These are phyloP conservation scores for Pelosia muscerda DNA, from an alignment of 2,888 invertebrate species.

Conservation along the genomic window DNA sequence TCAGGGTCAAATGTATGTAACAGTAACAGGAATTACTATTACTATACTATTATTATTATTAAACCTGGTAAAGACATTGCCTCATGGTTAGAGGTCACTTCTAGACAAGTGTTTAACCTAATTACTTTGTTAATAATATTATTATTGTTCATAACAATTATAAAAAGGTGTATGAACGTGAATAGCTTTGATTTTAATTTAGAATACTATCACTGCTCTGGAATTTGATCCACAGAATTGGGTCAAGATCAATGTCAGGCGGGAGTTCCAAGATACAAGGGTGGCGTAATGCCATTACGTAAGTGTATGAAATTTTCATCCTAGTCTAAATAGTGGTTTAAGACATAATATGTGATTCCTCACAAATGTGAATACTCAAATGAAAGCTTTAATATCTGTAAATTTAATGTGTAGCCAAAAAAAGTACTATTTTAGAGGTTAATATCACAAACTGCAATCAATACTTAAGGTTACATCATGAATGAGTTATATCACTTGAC, in stretches of 20 bases:
- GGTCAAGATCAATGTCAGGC: slow-evolving; percentile 84
- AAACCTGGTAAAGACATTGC: background rate
- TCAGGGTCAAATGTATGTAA: background rate
- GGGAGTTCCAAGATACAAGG: slow-evolving; percentile 71
- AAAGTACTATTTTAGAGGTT: slow-evolving; percentile 20
- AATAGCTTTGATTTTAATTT: background rate
- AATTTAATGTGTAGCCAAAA: background rate
- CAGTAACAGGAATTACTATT: background rate
- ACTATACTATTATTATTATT: background rate
- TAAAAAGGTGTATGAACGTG: background rate
- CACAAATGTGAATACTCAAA: background rate
- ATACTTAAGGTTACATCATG: slow-evolving; percentile 24
- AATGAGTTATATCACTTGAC: background rate
- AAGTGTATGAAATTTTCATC: slow-evolving; percentile 59
- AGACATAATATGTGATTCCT: background rate
- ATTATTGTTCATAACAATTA: background rate
- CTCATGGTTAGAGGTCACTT: background rate
- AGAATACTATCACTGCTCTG: slow-evolving; percentile 16
- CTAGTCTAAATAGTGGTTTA: background rate
- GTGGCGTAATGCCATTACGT: slow-evolving; percentile 82
- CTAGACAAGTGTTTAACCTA: background rate
- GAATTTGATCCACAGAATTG: slow-evolving; percentile 45
- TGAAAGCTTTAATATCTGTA: background rate
- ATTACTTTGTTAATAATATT: background rate
- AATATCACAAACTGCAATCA: slow-evolving; percentile 27